phyloP scores from a whole-genome alignment of 2,113 vertebrate genomes.

The Leptodactylus fuscus region DNA sequence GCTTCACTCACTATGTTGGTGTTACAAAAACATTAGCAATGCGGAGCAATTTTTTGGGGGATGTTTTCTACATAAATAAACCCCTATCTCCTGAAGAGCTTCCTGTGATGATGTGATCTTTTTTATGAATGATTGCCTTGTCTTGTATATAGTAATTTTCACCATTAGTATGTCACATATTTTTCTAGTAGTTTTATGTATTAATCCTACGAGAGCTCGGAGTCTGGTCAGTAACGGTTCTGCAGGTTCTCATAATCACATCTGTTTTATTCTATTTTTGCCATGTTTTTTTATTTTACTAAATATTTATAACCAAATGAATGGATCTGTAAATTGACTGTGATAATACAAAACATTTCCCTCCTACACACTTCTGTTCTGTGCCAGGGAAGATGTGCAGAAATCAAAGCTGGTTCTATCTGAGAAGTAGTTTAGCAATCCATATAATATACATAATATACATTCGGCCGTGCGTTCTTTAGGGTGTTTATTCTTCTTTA shows the following conservation, averaged over 20 bases:
- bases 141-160: no score
- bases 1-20: no score
- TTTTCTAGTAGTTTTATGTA: no score
- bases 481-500: neutral
- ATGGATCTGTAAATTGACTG: conserved; percentile 51
- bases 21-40: no score
- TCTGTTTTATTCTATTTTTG: conserved; percentile 33
- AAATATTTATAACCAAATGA: conserved; percentile 55
- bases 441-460: neutral
- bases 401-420: conserved; percentile 6
- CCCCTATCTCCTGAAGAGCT: no score
- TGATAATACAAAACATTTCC: conserved; percentile 47
- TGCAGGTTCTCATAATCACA: conserved; percentile 20
- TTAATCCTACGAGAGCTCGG: no score
- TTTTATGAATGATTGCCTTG: no score
- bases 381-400: conserved; percentile 41
- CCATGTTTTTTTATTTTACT: conserved; percentile 45
- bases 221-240: neutral
- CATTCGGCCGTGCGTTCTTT: neutral
- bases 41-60: no score
- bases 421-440: conserved; percentile 17
- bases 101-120: no score
- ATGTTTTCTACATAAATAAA: no score
- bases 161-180: no score
- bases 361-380: conserved; percentile 44